Conservation (phyloP, 1,140 invertebrate species). For the Diabrotica undecimpunctata region DNA sequence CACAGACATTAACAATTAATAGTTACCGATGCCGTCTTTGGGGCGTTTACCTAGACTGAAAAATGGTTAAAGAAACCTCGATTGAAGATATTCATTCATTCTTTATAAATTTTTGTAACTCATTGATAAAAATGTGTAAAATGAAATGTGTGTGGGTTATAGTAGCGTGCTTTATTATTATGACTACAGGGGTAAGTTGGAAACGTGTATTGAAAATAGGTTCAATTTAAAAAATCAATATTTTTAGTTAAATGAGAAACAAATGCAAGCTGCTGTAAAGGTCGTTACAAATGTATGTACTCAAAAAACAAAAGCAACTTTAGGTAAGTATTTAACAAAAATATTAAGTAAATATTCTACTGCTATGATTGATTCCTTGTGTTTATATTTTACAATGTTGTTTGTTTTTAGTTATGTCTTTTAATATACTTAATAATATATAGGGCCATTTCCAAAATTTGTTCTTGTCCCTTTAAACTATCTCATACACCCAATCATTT, state of each 20-base stretch:
- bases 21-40: not conserved
- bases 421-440: no score
- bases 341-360: no score
- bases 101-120: not conserved
- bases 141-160: not conserved
- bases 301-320: slow-evolving; percentile 41
- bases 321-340: slow-evolving; percentile 6
- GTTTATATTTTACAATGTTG: no score
- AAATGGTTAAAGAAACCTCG: not conserved
- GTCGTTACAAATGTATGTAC: slow-evolving; percentile 43
- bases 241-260: slow-evolving; percentile 41
- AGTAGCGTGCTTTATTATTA: not conserved
- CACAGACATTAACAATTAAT: not conserved
- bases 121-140: not conserved
- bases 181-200: not conserved
- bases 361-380: no score
- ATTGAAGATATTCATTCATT: not conserved
- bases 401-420: no score
- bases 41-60: not conserved
- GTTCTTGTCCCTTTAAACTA: no score
- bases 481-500: no score
- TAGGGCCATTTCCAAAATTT: no score
- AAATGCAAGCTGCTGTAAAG: slow-evolving; percentile 41
- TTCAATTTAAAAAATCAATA: no score
- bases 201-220: not conserved